A percentile compares a stretch with the other conserved stretches of the same genome.
phyloP scores from a whole-genome alignment of 1,140 invertebrate genomes.

The Leptinotarsa texana region DNA sequence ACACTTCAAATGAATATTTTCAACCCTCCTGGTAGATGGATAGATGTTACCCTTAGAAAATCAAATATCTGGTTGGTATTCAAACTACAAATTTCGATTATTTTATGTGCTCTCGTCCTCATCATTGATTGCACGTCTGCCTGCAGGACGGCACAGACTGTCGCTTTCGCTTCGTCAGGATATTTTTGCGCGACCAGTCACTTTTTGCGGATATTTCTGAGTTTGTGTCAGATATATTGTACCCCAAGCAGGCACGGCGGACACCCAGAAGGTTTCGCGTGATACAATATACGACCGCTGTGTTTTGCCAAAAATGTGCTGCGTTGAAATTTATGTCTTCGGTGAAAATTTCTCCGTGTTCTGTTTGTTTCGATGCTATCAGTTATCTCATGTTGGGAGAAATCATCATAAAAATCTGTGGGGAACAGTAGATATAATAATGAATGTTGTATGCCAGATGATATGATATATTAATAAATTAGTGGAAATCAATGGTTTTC shows the following conservation, averaged over 20 bases:
- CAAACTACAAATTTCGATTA: too few relatives aligned
- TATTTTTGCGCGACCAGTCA: slow-evolving; percentile 39
- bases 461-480: too few relatives aligned
- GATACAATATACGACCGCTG: slow-evolving; percentile 43
- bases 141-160: not conserved
- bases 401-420: not conserved
- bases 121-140: not conserved
- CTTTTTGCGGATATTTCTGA: slow-evolving; percentile 48
- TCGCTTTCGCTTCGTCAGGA: slow-evolving; percentile 8
- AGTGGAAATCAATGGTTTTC: too few relatives aligned
- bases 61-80: too few relatives aligned
- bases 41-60: too few relatives aligned
- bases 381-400: not conserved
- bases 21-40: too few relatives aligned
- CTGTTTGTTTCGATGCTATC: not conserved
- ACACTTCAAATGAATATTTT: too few relatives aligned
- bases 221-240: slow-evolving; percentile 46
- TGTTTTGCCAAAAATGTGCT: slow-evolving; percentile 37
- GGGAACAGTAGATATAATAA: not conserved
- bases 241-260: slow-evolving; percentile 36
- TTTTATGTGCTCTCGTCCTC: not conserved
- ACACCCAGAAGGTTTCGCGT: slow-evolving; percentile 48
- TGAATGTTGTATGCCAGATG: too few relatives aligned
- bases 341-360: not conserved
- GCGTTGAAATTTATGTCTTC: not conserved